Evolutionary conservation across 2,888 invertebrate species (phyloP).

Genomic region (Kryphioiulus occultus): DNA sequence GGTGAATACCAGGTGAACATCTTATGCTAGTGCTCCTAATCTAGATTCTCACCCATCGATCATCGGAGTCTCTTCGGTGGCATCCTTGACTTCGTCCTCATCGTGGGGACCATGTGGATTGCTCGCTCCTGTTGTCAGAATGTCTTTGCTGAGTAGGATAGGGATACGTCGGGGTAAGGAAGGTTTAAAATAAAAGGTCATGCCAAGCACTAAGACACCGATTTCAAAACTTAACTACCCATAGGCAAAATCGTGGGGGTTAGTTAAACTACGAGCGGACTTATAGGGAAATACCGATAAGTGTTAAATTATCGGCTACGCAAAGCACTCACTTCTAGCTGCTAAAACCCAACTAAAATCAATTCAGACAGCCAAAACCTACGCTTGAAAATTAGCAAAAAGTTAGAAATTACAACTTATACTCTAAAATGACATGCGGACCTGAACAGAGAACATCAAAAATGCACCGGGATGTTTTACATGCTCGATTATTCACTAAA

Average conservation of each 20-base stretch:
- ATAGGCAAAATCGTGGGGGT: neutral
- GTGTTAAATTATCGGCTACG: neutral
- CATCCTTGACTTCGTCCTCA: constrained; percentile 52
- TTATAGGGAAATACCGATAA: neutral
- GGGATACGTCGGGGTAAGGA: constrained; percentile 27
- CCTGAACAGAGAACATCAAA: neutral
- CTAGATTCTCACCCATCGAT: constrained; percentile 52
- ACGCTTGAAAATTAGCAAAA: neutral
- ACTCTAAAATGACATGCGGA: neutral
- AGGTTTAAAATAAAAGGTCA: constrained; percentile 45
- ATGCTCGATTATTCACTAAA: neutral
- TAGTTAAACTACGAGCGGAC: neutral
- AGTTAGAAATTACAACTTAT: neutral
- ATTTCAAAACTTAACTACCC: constrained; percentile 37
- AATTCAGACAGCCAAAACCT: neutral
- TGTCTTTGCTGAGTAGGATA: constrained; percentile 46
- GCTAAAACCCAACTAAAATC: neutral
- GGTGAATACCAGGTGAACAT: constrained; percentile 25
- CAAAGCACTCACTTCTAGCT: neutral
- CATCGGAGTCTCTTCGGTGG: constrained; percentile 53
- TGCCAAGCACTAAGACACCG: constrained; percentile 45
- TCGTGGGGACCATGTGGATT: constrained; percentile 30
- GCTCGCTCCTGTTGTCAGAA: constrained; percentile 18
- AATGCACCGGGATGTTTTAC: neutral
- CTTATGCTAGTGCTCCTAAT: constrained; percentile 42